Evolutionary conservation across 1,140 invertebrate genomes (phyloP).

Genomic region (Tribolium castaneum): DNA sequence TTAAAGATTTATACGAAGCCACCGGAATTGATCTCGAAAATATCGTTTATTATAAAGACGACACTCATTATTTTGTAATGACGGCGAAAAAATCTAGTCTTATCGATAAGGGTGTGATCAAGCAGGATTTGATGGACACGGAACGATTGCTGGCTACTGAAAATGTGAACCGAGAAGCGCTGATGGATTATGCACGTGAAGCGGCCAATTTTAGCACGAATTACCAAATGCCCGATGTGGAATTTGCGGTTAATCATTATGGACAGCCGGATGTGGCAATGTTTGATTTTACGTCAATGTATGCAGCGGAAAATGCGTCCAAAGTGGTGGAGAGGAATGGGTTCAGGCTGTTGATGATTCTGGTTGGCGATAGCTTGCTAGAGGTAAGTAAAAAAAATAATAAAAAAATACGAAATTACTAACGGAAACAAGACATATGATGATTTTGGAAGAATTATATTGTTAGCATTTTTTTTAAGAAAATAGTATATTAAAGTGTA

Average conservation of each 20-base stretch:
- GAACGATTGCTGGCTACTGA: constrained; percentile 85
- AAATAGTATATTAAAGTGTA: no score
- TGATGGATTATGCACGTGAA: constrained; percentile 93
- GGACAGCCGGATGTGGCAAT: constrained; percentile 98
- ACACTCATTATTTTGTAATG: constrained; percentile 99
- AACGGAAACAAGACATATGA: no score
- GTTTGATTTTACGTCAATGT: constrained; percentile 99
- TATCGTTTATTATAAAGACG: constrained; percentile 99
- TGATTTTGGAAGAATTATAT: no score
- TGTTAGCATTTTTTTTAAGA: no score
- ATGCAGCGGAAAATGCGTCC: constrained; percentile 94
- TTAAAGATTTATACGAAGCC: constrained; percentile 88
- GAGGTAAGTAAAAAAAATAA: constrained; percentile 71
- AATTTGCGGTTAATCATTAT: constrained; percentile 98
- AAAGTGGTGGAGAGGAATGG: constrained; percentile 81
- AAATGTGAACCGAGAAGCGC: constrained; percentile 91
- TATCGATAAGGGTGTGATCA: constrained; percentile 89
- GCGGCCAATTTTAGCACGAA: constrained; percentile 97
- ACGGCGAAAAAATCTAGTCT: constrained; percentile 97
- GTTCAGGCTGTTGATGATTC: constrained; percentile 83
- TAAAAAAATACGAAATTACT: no score
- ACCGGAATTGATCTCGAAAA: constrained; percentile 98
- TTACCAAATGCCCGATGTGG: constrained; percentile 87
- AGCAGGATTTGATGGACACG: constrained; percentile 90
- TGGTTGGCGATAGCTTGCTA: constrained; percentile 96